Evolutionary conservation across 2,888 invertebrate genomes (phyloP), one percentile per base, ranked within the genome.

Genomic region (Neoscelio sp.): DNA sequence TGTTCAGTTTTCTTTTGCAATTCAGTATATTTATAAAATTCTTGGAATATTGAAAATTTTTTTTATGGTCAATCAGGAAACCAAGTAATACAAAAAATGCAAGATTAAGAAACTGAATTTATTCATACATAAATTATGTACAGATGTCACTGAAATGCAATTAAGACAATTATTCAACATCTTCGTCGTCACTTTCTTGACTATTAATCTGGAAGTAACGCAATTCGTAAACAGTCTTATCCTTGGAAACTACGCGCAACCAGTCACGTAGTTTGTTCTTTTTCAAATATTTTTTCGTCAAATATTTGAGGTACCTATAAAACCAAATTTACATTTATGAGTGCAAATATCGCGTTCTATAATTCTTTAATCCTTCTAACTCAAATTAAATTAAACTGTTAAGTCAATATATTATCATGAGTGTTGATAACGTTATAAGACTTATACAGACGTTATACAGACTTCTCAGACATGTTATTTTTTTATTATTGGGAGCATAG

Each of bases 201-300:
- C 93, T 94, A 85, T 94, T 94, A 91, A 96, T 96, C 95, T 99
- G 99, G 99, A 99, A 99, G 95, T 99, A 99, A 84, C 99, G 94
- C 65, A 99, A 94, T 92, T 99, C 99, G 84, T 99, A 99, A 0
- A 97, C 95, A 87, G 99, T 99, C 90, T 98, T 98, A 75, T 95
- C 95, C 82, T 96, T 95, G 8, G 99, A 98, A n/a, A 99, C 99
- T 78, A 99, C 99, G 89, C 99, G 94, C 87, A 99, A 94, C 98
- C 99, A 99, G 92, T 99, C 99, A 87, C 99, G 94, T 80, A 99
- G 94, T 90, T 98, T 98, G 93, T 99, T 98, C 94, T 99, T 99
- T 94, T 99, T 99, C 92, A 99, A 94, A 92, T 99, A 99, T 91
- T 99, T 98, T 93, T 99, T 99, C 1, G 99, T 99, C 91, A 99